Evolutionary conservation across 1,140 invertebrate genomes (phyloP).

Genomic region (Lordiphosa stackelbergi): DNA sequence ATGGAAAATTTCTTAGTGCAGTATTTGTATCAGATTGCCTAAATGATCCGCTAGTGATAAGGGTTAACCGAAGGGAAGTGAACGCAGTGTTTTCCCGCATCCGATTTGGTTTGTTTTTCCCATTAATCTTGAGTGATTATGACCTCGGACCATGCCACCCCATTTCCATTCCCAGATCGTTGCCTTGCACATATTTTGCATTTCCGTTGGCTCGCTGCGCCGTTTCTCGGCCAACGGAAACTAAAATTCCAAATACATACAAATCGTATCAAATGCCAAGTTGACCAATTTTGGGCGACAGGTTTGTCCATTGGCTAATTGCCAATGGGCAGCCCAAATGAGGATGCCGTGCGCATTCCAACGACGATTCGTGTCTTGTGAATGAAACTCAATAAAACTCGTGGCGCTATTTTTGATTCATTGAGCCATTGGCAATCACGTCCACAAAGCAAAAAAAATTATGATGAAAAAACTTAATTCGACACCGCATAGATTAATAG

Average conservation of each 20-base stretch:
- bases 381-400: constrained; percentile 12
- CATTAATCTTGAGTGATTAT: too few relatives aligned
- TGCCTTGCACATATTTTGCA: background rate
- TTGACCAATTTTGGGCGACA: constrained; percentile 35
- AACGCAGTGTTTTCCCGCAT: too few relatives aligned
- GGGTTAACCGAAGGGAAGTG: too few relatives aligned
- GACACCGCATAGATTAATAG: constrained; percentile 15
- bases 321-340: constrained; percentile 27
- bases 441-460: constrained; percentile 15
- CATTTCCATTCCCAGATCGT: background rate
- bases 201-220: constrained; percentile 8
- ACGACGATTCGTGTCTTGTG: constrained; percentile 12
- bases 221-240: constrained; percentile 19
- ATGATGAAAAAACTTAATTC: background rate
- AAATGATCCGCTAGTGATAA: too few relatives aligned
- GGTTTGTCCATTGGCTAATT: constrained; percentile 28
- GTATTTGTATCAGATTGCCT: too few relatives aligned
- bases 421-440: constrained; percentile 62
- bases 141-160: too few relatives aligned
- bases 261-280: constrained; percentile 47
- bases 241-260: constrained; percentile 14
- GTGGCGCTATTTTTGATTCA: constrained; percentile 66
- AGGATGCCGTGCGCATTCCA: constrained; percentile 35
- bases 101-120: too few relatives aligned
- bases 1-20: too few relatives aligned